phyloP scores from a whole-genome alignment of 1,140 invertebrate genomes.

The Leptopilina clavipes region DNA sequence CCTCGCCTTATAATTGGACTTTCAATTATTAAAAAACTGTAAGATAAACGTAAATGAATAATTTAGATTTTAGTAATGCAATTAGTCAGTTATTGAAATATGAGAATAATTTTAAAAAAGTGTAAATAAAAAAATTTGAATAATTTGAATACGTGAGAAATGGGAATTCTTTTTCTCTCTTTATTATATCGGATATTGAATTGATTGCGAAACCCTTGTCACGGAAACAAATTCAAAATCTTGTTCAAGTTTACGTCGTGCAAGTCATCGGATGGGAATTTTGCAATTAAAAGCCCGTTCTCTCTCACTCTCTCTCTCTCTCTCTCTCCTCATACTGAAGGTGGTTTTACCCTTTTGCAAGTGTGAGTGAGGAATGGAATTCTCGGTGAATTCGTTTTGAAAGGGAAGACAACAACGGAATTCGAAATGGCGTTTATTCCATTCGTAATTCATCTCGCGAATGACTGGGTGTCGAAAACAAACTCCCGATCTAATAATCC shows the following conservation, averaged over 20 bases:
- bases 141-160: not conserved
- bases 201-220: constrained; percentile 41
- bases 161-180: not conserved
- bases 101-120: no score
- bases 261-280: constrained; percentile 59
- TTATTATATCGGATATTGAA: not conserved
- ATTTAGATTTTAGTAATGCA: no score
- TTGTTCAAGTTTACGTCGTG: constrained; percentile 23
- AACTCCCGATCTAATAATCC: constrained; percentile 17
- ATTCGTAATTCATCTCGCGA: constrained; percentile 42
- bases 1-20: no score
- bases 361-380: constrained; percentile 44
- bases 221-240: constrained; percentile 38
- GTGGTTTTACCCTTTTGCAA: constrained; percentile 45
- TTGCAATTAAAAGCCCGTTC: constrained; percentile 58
- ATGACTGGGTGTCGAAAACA: constrained; percentile 26
- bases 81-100: no score
- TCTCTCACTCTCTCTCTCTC: not conserved
- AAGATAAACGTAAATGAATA: no score
- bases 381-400: constrained; percentile 48
- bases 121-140: no score
- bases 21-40: no score
- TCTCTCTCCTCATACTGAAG: constrained; percentile 23
- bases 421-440: constrained; percentile 48
- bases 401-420: constrained; percentile 51